Conservation (phyloP, 2,797 vertebrate genomes). For the Chelon auratus region DNA sequence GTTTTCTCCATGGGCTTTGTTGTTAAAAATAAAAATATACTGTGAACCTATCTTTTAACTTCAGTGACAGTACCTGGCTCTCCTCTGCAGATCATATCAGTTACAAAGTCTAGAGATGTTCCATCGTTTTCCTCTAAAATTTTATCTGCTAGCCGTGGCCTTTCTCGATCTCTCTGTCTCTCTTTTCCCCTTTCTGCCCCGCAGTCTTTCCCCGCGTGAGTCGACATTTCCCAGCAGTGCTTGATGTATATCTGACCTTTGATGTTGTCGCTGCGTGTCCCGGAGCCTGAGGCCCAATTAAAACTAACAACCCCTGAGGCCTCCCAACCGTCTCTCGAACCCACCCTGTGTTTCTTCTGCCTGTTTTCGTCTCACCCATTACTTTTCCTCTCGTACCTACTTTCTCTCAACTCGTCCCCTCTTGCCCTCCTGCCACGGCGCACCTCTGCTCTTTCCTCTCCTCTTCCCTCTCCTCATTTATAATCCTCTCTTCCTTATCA, state of each 20-base stretch:
- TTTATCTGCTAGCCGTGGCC: slow-evolving; percentile 22
- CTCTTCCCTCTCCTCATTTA: slow-evolving; percentile 25
- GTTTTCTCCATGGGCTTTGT: not conserved
- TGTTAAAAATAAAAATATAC: not conserved
- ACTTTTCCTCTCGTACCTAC: slow-evolving; percentile 33
- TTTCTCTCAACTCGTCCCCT: slow-evolving; percentile 30
- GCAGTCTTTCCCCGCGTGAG: slow-evolving; percentile 56
- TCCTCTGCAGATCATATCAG: slow-evolving; percentile 1
- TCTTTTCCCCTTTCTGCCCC: slow-evolving; percentile 46
- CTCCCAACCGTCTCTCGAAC: slow-evolving; percentile 44
- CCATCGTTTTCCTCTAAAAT: slow-evolving; percentile 27
- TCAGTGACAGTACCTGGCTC: not conserved
- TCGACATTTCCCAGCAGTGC: slow-evolving; percentile 80
- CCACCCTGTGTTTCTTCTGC: slow-evolving; percentile 34
- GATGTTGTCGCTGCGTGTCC: slow-evolving; percentile 83
- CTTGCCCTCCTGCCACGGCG: slow-evolving; percentile 14
- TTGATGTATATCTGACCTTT: slow-evolving; percentile 91
- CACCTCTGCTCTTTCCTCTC: slow-evolving; percentile 17
- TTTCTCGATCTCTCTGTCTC: slow-evolving; percentile 32
- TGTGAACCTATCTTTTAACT: slow-evolving; percentile 5
- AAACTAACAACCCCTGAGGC: slow-evolving; percentile 80
- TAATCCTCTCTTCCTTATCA: slow-evolving; percentile 28
- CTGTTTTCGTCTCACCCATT: slow-evolving; percentile 45
- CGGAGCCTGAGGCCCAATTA: slow-evolving; percentile 84
- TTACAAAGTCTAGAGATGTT: slow-evolving; percentile 10